A percentile compares a stretch with the other conserved stretches of the same genome.
These are phyloP conservation scores for Bicyclus anynana DNA, from an alignment of 1,140 invertebrate genomes.

Conservation along the genomic window DNA sequence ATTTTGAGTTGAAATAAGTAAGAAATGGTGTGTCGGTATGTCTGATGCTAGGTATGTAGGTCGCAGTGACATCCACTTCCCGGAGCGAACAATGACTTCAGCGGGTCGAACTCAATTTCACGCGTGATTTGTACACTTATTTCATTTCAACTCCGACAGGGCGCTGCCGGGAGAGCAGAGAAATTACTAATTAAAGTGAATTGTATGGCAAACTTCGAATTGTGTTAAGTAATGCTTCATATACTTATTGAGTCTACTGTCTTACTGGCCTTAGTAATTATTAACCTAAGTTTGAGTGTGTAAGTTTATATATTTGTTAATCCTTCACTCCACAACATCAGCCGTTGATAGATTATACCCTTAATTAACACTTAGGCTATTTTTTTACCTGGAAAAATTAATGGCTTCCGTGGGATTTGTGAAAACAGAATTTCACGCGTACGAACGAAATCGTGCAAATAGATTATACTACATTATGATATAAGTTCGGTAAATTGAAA, in stretches of 20 bases:
- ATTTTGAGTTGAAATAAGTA: slow-evolving; percentile 10
- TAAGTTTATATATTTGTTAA: too few species aligned
- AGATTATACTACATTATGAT: too few species aligned
- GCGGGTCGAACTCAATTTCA: slow-evolving; percentile 67
- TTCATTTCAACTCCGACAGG: slow-evolving; percentile 56
- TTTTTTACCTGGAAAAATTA: too few species aligned
- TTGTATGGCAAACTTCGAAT: slow-evolving; percentile 1
- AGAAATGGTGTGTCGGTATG: slow-evolving; percentile 23
- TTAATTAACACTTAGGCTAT: too few species aligned
- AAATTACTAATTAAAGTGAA: slow-evolving; percentile 13
- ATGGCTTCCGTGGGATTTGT: too few species aligned
- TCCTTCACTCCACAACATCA: too few species aligned
- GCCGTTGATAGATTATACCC: too few species aligned
- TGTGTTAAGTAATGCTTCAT: not conserved
- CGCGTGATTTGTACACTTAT: slow-evolving; percentile 68
- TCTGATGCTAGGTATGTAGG: slow-evolving; percentile 26
- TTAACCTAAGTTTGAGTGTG: too few species aligned
- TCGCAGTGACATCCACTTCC: slow-evolving; percentile 40
- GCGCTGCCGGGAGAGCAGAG: slow-evolving; percentile 36
- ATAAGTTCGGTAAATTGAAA: too few species aligned
- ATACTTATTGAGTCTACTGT: not conserved
- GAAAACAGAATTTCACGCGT: too few species aligned
- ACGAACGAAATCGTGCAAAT: too few species aligned
- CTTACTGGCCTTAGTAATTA: too few species aligned
- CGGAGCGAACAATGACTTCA: slow-evolving; percentile 53